Evolutionary conservation across 1,140 invertebrate species (phyloP).

Genomic region (Drosophila varians): DNA sequence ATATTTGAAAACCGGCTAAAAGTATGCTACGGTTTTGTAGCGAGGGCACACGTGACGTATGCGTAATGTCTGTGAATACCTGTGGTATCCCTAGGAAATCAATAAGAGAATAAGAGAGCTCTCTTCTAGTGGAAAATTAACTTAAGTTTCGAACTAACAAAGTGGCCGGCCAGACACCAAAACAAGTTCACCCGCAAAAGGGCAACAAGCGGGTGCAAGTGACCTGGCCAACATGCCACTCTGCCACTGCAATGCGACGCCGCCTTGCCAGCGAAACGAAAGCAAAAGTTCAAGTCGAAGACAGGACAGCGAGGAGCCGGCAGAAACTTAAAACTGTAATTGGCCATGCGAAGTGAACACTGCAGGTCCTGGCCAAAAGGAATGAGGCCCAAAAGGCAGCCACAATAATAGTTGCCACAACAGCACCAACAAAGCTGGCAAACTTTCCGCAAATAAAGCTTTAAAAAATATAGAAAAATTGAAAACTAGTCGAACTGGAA

Average conservation of each 20-base stretch:
- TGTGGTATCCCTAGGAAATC: slow-evolving; percentile 44
- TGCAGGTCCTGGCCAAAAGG: slow-evolving; percentile 13
- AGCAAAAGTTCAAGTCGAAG: slow-evolving; percentile 46
- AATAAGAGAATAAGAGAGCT: slow-evolving; percentile 58
- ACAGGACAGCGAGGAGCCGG: slow-evolving; percentile 24
- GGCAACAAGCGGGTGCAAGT: slow-evolving; percentile 57
- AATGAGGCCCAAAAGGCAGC: slow-evolving; percentile 14
- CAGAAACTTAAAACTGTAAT: slow-evolving; percentile 63
- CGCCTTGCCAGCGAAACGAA: slow-evolving; percentile 21
- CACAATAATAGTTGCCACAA: slow-evolving; percentile 33
- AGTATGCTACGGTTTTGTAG: slow-evolving; percentile 28
- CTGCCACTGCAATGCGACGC: slow-evolving; percentile 64
- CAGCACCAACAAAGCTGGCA: slow-evolving; percentile 21
- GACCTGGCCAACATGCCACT: slow-evolving; percentile 49
- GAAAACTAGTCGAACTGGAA: neutral
- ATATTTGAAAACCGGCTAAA: slow-evolving; percentile 15
- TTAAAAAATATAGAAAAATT: neutral
- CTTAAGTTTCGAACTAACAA: slow-evolving; percentile 34
- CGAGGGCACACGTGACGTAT: slow-evolving; percentile 26
- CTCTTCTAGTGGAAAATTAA: slow-evolving; percentile 23
- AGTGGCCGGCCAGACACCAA: slow-evolving; percentile 57
- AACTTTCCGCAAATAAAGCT: slow-evolving; percentile 24
- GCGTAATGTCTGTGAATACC: slow-evolving; percentile 9
- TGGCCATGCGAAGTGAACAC: slow-evolving; percentile 69
- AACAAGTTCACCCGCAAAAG: slow-evolving; percentile 50